phyloP scores from a whole-genome alignment of 2,113 vertebrate species.

The Callospermophilus lateralis region DNA sequence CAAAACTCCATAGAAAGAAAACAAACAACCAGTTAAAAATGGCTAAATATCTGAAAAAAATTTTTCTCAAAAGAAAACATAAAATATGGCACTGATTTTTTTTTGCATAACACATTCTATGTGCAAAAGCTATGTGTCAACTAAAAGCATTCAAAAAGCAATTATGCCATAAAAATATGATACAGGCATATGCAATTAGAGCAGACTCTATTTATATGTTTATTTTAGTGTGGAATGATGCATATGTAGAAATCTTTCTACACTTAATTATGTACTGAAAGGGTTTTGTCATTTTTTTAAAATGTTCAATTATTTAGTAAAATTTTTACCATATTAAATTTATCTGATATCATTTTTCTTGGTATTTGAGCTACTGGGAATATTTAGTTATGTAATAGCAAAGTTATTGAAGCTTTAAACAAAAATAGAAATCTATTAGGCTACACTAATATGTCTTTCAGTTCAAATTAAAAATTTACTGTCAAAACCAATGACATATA shows the following conservation, averaged over 20 bases:
- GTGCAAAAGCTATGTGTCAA: neutral
- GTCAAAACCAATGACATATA: neutral
- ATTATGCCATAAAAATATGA: neutral
- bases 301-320: neutral
- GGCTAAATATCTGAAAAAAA: too few relatives aligned
- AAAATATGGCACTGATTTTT: too few relatives aligned
- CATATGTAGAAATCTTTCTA: neutral
- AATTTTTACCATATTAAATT: neutral
- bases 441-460: neutral
- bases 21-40: too few relatives aligned
- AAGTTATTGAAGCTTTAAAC: neutral
- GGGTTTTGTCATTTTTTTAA: neutral
- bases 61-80: too few relatives aligned
- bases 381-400: neutral
- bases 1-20: neutral
- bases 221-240: neutral
- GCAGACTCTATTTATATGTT: neutral
- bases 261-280: neutral
- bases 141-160: neutral
- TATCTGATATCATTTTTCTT: neutral
- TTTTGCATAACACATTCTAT: too few relatives aligned
- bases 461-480: neutral
- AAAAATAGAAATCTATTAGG: neutral
- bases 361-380: neutral
- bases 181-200: neutral